phyloP scores from a whole-genome alignment of 92 coral and sea anemone species.

The Metridium senile region DNA sequence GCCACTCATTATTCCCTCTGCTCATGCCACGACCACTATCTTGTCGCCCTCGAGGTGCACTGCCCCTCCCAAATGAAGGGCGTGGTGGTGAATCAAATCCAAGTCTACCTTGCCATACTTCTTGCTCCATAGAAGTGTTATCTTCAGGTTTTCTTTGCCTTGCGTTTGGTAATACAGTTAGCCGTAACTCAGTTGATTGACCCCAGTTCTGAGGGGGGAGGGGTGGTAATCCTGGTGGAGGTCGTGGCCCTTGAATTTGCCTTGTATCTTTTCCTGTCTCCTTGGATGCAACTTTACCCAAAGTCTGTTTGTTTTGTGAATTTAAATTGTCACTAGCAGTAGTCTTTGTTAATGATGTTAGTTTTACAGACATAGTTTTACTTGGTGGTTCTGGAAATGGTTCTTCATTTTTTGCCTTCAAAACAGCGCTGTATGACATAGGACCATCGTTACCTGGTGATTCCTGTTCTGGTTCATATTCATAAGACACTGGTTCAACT shows the following conservation, averaged over 20 bases:
- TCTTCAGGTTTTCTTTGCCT: slow-evolving; percentile 41
- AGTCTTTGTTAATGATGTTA: slow-evolving; percentile 34
- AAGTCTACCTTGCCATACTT: slow-evolving; percentile 14
- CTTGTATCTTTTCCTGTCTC: slow-evolving; percentile 39
- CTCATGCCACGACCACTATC: neutral
- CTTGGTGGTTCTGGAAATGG: slow-evolving; percentile 19
- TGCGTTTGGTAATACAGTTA: slow-evolving; percentile 56
- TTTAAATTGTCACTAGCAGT: slow-evolving; percentile 1
- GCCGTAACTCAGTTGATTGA: slow-evolving; percentile 42
- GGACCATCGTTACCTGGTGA: slow-evolving; percentile 31
- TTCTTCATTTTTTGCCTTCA: slow-evolving; percentile 53
- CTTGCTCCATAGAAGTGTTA: neutral
- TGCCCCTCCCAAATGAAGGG: neutral
- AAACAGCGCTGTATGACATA: slow-evolving; percentile 63
- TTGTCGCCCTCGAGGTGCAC: slow-evolving; percentile 2
- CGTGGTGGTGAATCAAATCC: slow-evolving; percentile 10
- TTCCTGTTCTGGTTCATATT: slow-evolving; percentile 34
- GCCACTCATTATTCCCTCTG: slow-evolving; percentile 12
- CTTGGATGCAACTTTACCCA: slow-evolving; percentile 18
- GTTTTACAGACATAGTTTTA: slow-evolving; percentile 25
- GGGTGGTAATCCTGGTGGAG: slow-evolving; percentile 81
- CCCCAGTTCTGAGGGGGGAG: slow-evolving; percentile 66
- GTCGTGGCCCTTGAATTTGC: slow-evolving; percentile 55
- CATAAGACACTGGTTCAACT: slow-evolving; percentile 31
- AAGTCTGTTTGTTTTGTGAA: slow-evolving; percentile 4